phyloP scores from a whole-genome alignment of 2,113 vertebrate species.

The Elephas maximus region DNA sequence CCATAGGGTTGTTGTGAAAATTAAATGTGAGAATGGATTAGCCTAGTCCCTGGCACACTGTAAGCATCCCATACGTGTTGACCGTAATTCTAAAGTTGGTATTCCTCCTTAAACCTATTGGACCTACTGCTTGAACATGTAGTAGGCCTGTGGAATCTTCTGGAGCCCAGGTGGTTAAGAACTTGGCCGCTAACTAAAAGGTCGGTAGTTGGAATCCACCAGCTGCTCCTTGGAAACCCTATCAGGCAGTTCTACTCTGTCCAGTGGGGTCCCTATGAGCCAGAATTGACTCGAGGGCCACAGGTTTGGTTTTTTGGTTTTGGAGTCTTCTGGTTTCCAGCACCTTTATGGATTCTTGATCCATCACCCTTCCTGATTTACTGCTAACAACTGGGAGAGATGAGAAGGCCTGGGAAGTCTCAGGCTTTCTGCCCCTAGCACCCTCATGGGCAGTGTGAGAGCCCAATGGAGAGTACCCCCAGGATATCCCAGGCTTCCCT shows the following conservation, averaged over 20 bases:
- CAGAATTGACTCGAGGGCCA: no score
- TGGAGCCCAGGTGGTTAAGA: no score
- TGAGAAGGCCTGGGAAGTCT: background rate
- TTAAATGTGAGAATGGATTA: background rate
- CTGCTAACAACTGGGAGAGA: background rate
- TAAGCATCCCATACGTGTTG: background rate
- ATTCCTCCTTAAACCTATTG: background rate
- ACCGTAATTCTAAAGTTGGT: background rate
- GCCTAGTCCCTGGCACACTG: background rate
- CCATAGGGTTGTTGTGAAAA: background rate
- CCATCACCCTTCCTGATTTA: background rate
- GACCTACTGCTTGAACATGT: background rate
- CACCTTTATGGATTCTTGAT: background rate
- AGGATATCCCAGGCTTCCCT: background rate
- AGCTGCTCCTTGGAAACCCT: no score
- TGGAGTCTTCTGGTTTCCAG: background rate
- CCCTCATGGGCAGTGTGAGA: background rate
- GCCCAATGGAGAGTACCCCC: no score
- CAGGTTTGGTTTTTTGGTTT: no score
- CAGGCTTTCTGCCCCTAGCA: background rate
- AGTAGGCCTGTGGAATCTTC: no score
- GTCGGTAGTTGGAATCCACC: no score
- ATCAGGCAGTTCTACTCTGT: no score
- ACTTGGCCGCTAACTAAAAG: no score
- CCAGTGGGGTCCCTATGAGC: no score